Evolutionary conservation across 2,113 vertebrate genomes (phyloP).

Genomic region (Felis chaus): DNA sequence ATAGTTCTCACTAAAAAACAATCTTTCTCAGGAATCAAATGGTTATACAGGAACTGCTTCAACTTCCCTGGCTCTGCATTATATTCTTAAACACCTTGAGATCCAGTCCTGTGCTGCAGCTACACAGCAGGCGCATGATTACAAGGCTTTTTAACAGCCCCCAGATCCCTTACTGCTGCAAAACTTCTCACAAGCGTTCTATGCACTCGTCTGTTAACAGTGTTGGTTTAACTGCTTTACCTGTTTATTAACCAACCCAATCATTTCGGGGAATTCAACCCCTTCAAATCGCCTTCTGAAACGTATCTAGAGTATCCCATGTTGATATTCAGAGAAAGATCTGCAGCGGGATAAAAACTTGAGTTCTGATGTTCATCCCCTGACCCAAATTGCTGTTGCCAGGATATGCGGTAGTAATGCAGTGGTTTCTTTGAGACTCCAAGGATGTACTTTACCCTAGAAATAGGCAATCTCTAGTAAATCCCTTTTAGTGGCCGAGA

Average conservation of each 20-base stretch:
- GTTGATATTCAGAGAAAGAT: neutral
- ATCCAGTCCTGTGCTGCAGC: conserved; percentile 22
- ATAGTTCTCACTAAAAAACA: neutral
- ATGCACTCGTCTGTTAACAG: neutral
- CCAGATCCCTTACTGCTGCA: conserved; percentile 16
- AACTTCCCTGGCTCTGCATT: neutral
- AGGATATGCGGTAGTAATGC: conserved; percentile 73
- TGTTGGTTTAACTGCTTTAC: neutral
- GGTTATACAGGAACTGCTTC: neutral
- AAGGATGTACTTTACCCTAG: conserved; percentile 44
- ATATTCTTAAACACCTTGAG: neutral
- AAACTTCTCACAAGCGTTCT: conserved; percentile 41
- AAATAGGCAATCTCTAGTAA: neutral
- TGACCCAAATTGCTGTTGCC: conserved; percentile 71
- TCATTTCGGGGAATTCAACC: conserved; percentile 3
- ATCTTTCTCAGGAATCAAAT: neutral
- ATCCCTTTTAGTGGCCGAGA: neutral
- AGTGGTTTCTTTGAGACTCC: conserved; percentile 37
- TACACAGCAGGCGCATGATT: neutral
- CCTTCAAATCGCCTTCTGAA: conserved; percentile 45
- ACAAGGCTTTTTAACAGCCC: conserved; percentile 12
- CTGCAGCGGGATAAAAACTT: conserved; percentile 32
- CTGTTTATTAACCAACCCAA: conserved; percentile 12
- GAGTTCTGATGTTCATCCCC: conserved; percentile 52
- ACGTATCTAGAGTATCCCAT: neutral